Conservation (phyloP, 2,113 vertebrate genomes). For the Gymnarchus niloticus region DNA sequence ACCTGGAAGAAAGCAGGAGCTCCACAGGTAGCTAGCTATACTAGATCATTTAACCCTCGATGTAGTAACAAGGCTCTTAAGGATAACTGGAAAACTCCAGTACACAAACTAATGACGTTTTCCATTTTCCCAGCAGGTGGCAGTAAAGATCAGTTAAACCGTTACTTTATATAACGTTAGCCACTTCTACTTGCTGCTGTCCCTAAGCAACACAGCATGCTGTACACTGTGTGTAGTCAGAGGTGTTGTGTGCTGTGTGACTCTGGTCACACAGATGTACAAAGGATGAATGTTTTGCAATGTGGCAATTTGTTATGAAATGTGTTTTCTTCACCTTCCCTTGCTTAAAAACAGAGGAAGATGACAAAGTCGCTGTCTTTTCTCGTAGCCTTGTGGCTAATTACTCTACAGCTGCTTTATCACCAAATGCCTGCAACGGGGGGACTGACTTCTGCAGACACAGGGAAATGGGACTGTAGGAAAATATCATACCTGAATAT, state of each 20-base stretch:
- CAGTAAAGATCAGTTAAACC: slow-evolving; percentile 37
- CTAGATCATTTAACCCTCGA: not conserved
- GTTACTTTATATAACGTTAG: not conserved
- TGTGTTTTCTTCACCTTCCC: no score
- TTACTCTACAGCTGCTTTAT: no score
- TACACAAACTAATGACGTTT: not conserved
- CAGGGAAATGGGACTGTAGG: not conserved
- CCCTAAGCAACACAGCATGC: not conserved
- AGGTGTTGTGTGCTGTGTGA: not conserved
- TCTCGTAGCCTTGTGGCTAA: no score
- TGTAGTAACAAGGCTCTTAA: not conserved
- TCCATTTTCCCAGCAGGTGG: slow-evolving; percentile 45
- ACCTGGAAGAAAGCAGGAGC: slow-evolving; percentile 45
- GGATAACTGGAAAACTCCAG: not conserved
- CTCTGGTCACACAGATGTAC: not conserved
- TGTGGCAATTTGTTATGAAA: not conserved
- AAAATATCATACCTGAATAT: slow-evolving; percentile 2
- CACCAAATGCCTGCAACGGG: no score
- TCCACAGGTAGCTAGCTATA: no score
- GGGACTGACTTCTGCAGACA: not conserved
- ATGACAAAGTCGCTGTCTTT: no score
- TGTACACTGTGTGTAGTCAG: not conserved
- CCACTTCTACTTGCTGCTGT: not conserved
- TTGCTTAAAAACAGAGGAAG: not conserved
- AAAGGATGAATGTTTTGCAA: not conserved